Percentiles rank a stretch among this genome's conserved stretches.
phyloP scores from a whole-genome alignment of 1,140 invertebrate genomes.

The Phocides pigmalion region DNA sequence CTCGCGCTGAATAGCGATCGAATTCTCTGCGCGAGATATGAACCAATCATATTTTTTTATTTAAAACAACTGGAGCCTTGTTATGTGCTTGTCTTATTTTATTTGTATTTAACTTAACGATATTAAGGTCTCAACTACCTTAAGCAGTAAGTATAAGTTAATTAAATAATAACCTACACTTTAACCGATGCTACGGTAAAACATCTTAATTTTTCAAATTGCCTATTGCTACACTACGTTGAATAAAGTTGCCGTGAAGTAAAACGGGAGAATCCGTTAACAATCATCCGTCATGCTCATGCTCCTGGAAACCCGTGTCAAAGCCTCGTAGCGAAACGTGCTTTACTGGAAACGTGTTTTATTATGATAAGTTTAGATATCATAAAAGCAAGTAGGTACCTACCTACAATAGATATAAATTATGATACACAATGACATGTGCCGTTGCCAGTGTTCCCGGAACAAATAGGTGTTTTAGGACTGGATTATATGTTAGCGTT shows the following conservation, averaged over 20 bases:
- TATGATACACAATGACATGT: too few species aligned
- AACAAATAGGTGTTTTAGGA: neutral
- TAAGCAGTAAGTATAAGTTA: too few species aligned
- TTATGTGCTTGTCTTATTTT: too few species aligned
- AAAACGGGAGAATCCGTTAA: slow-evolving; percentile 8
- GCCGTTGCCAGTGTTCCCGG: neutral
- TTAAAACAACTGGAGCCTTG: too few species aligned
- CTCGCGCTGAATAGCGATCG: too few species aligned
- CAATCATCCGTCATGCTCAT: slow-evolving; percentile 24
- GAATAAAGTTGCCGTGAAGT: neutral
- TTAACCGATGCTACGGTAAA: too few species aligned
- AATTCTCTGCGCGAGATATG: too few species aligned
- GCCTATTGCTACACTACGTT: slow-evolving; percentile 2
- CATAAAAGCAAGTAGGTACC: neutral
- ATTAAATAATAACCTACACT: too few species aligned
- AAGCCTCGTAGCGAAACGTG: neutral
- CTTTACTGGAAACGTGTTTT: slow-evolving; percentile 13
- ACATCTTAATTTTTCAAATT: neutral
- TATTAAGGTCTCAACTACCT: too few species aligned
- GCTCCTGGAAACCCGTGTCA: slow-evolving; percentile 12
- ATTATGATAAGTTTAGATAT: neutral
- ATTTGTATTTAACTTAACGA: too few species aligned
- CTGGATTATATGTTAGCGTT: neutral
- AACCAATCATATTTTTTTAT: too few species aligned
- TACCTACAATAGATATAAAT: neutral